phyloP scores from a whole-genome alignment of 92 coral and sea anemone species.

The Virgularia gustaviana region DNA sequence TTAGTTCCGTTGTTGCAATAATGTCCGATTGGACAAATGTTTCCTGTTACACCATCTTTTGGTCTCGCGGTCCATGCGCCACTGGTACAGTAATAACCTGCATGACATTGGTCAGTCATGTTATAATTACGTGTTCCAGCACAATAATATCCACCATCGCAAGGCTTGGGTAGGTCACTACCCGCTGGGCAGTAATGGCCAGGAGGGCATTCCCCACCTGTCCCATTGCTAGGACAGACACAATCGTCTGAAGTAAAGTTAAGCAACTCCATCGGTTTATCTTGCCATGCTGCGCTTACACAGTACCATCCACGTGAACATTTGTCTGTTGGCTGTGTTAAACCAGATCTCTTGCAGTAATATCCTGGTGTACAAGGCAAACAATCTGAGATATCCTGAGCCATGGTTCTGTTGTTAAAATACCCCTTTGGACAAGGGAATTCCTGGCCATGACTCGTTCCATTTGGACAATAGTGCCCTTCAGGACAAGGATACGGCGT shows the following conservation, averaged over 20 bases:
- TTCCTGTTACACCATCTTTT: slow-evolving; percentile 78
- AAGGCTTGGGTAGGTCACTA: slow-evolving; percentile 69
- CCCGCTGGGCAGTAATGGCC: slow-evolving; percentile 91
- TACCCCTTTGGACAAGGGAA: slow-evolving; percentile 87
- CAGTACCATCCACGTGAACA: slow-evolving; percentile 94
- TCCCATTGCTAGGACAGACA: slow-evolving; percentile 81
- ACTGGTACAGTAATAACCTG: slow-evolving; percentile 83
- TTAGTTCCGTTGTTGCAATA: slow-evolving; percentile 68
- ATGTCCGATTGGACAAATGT: slow-evolving; percentile 76
- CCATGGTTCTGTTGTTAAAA: slow-evolving; percentile 70
- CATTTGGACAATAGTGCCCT: slow-evolving; percentile 94
- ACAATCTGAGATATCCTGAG: slow-evolving; percentile 66
- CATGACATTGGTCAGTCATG: slow-evolving; percentile 71
- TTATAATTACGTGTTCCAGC: slow-evolving; percentile 59
- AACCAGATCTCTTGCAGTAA: slow-evolving; percentile 73
- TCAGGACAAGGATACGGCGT: slow-evolving; percentile 68
- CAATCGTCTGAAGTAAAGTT: slow-evolving; percentile 94
- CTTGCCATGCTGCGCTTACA: slow-evolving; percentile 77
- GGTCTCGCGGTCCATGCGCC: slow-evolving; percentile 78
- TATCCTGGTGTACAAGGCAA: slow-evolving; percentile 83
- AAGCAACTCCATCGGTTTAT: slow-evolving; percentile 77
- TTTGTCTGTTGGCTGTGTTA: slow-evolving; percentile 68
- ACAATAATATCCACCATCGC: slow-evolving; percentile 85
- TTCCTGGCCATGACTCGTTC: slow-evolving; percentile 62
- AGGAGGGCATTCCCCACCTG: slow-evolving; percentile 96